These are phyloP conservation scores for Chitala chitala DNA, from an alignment of 2,113 vertebrate species.

Conservation along the genomic window DNA sequence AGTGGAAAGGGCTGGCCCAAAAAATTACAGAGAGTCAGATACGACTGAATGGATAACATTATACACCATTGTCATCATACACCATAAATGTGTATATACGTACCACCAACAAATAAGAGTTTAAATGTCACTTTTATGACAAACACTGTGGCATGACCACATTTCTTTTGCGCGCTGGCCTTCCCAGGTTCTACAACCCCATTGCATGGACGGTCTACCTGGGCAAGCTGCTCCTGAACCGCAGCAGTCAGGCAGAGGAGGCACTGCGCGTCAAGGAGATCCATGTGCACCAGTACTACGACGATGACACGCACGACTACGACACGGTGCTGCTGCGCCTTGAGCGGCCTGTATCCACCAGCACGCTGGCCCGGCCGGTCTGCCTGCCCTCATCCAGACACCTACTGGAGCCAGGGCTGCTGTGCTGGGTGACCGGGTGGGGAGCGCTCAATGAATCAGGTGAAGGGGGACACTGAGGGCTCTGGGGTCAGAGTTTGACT, in stretches of 20 bases:
- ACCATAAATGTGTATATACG: too few species aligned
- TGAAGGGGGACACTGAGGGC: too few species aligned
- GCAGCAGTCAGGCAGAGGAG: conserved; percentile 68
- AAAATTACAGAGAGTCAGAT: too few species aligned
- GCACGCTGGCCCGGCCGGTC: conserved; percentile 63
- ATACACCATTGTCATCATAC: too few species aligned
- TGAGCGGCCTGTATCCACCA: conserved; percentile 67
- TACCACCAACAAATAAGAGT: too few species aligned
- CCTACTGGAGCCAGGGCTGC: conserved; percentile 71
- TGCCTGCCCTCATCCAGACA: conserved; percentile 81
- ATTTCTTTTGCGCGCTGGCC: neutral
- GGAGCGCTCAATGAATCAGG: conserved; percentile 75
- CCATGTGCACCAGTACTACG: conserved; percentile 80
- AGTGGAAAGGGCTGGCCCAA: too few species aligned
- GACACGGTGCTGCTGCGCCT: conserved; percentile 84
- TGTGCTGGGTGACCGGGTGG: conserved; percentile 94
- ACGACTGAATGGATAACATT: too few species aligned
- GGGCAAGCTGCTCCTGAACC: conserved; percentile 71
- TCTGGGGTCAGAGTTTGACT: neutral
- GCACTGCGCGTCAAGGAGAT: conserved; percentile 72
- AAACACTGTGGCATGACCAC: neutral
- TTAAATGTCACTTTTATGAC: too few species aligned
- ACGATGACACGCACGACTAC: conserved; percentile 80
- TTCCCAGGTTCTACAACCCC: conserved; percentile 65
- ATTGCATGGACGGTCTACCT: conserved; percentile 80